A percentile compares a stretch with the other conserved stretches of the same genome.
phyloP scores from a whole-genome alignment of 2,888 invertebrate genomes.

The Tenthredo scrophulariae region DNA sequence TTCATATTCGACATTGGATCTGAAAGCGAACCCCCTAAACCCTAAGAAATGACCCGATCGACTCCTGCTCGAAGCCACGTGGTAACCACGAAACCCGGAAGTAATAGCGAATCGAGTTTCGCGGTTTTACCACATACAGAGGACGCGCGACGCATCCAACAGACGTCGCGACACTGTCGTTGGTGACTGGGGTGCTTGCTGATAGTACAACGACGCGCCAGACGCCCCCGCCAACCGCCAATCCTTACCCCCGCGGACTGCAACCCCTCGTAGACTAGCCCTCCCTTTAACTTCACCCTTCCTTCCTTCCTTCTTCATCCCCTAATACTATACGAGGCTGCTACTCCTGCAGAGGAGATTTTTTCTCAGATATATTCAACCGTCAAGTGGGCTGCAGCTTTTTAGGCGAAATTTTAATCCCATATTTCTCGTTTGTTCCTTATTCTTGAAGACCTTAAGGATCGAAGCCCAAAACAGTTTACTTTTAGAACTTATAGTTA shows the following conservation, averaged over 20 bases:
- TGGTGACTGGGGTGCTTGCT: background rate
- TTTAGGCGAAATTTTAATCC: background rate
- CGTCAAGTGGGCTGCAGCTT: background rate
- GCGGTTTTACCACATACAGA: background rate
- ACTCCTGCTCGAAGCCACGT: background rate
- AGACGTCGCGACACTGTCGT: conserved; percentile 48
- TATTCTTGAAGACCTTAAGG: background rate
- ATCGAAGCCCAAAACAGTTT: background rate
- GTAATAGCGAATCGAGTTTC: conserved; percentile 1
- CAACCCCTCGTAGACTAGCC: conserved; percentile 32
- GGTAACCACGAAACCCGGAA: background rate
- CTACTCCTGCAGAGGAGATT: background rate
- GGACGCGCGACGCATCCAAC: conserved; percentile 18
- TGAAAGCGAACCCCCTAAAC: background rate
- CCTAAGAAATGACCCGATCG: background rate
- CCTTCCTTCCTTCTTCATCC: conserved; percentile 17
- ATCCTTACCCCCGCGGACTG: conserved; percentile 44
- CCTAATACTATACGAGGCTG: background rate
- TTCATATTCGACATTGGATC: background rate
- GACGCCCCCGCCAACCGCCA: conserved; percentile 43
- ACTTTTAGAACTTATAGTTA: background rate
- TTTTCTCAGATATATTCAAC: background rate
- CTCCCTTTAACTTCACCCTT: conserved; percentile 28
- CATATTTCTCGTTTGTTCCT: background rate
- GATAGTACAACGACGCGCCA: conserved; percentile 32